These are phyloP conservation scores for Nylanderia fulva DNA, from an alignment of 1,140 invertebrate genomes.

Conservation along the genomic window DNA sequence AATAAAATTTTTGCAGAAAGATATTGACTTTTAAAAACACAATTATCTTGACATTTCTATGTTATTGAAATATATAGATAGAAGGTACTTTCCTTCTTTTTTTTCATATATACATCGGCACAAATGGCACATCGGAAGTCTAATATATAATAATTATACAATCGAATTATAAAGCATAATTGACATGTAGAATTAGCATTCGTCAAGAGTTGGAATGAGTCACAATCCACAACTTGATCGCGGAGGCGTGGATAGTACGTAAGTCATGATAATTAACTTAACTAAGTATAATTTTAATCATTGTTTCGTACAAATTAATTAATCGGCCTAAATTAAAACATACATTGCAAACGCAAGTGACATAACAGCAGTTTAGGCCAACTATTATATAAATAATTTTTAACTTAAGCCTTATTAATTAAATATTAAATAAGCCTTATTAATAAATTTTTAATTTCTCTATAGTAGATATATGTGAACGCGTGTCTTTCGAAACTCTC, in stretches of 20 bases:
- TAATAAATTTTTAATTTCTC: not conserved
- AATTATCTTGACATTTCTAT: too few relatives aligned
- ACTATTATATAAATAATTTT: slow-evolving; percentile 26
- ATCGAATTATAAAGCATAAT: slow-evolving; percentile 46
- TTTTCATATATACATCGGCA: too few relatives aligned
- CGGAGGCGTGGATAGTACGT: slow-evolving; percentile 80
- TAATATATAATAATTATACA: slow-evolving; percentile 49
- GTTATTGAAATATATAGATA: not conserved
- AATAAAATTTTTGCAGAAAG: too few relatives aligned
- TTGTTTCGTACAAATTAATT: slow-evolving; percentile 75
- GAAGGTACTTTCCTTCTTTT: not conserved
- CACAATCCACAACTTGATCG: slow-evolving; percentile 68
- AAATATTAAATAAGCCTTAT: too few relatives aligned
- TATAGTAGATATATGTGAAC: too few relatives aligned
- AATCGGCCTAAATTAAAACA: slow-evolving; percentile 75
- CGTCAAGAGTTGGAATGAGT: slow-evolving; percentile 55
- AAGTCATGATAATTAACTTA: slow-evolving; percentile 82
- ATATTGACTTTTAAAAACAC: too few relatives aligned
- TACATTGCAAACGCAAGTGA: slow-evolving; percentile 13
- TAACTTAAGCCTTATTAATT: too few relatives aligned
- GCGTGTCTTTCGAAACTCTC: too few relatives aligned
- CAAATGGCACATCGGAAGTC: not conserved
- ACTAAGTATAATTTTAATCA: slow-evolving; percentile 81
- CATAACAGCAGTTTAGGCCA: not conserved
- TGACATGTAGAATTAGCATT: slow-evolving; percentile 62